Evolutionary conservation across 2,888 invertebrate species (phyloP).

Genomic region (Blastobasis lacticolella): DNA sequence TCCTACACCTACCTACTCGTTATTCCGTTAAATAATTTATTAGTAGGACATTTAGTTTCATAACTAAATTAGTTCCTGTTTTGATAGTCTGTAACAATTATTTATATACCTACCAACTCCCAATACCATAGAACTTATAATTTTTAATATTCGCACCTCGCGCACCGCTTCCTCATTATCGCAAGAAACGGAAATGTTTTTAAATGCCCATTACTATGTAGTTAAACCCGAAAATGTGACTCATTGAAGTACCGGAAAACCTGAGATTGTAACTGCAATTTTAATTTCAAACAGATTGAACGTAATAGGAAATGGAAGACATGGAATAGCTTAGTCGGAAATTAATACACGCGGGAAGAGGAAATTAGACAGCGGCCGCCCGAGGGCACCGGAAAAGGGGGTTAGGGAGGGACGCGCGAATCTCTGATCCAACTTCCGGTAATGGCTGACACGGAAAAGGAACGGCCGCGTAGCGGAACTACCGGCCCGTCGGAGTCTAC

Average conservation of each 20-base stretch:
- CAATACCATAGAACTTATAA: too few relatives aligned
- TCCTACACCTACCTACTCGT: too few relatives aligned
- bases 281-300: neutral
- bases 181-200: too few relatives aligned
- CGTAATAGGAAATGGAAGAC: conserved; percentile 53
- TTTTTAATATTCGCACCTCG: too few relatives aligned
- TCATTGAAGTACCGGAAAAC: neutral
- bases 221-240: too few relatives aligned
- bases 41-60: too few relatives aligned
- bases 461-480: conserved; percentile 28
- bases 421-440: conserved; percentile 54
- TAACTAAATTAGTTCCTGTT: too few relatives aligned
- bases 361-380: conserved; percentile 64
- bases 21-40: too few relatives aligned
- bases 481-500: conserved; percentile 4
- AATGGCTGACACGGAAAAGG: conserved; percentile 45
- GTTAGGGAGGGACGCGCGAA: conserved; percentile 36
- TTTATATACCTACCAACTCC: too few relatives aligned
- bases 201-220: too few relatives aligned
- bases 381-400: conserved; percentile 53
- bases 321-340: conserved; percentile 59
- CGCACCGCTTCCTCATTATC: too few relatives aligned
- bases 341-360: conserved; percentile 67
- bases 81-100: too few relatives aligned
- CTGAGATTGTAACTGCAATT: neutral